phyloP scores from a whole-genome alignment of 2,797 vertebrate genomes.

The Melanogrammus aeglefinus region DNA sequence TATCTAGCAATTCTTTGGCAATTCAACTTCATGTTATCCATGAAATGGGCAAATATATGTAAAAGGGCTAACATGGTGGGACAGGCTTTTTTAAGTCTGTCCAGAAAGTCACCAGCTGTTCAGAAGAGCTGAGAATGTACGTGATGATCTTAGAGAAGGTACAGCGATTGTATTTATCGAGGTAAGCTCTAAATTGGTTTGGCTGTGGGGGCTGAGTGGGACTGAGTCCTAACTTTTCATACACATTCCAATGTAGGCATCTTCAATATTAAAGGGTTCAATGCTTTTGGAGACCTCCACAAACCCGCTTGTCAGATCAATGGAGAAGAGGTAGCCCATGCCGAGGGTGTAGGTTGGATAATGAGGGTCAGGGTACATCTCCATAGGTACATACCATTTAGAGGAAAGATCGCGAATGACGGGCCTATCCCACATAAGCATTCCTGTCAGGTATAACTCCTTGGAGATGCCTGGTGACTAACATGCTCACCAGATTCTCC shows the following conservation, averaged over 20 bases:
- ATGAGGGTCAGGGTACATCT: constrained; percentile 51
- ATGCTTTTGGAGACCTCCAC: constrained; percentile 60
- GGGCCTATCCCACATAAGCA: constrained; percentile 47
- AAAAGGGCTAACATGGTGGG: constrained; percentile 41
- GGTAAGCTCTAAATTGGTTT: constrained; percentile 45
- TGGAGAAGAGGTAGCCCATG: constrained; percentile 77
- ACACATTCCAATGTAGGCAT: constrained; percentile 75
- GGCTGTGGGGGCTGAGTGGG: constrained; percentile 38
- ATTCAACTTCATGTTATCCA: no score
- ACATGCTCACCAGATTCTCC: constrained; percentile 50
- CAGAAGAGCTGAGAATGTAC: constrained; percentile 57
- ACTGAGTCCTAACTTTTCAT: constrained; percentile 50
- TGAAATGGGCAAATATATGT: no score
- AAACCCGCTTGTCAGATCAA: constrained; percentile 56
- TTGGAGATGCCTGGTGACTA: constrained; percentile 42
- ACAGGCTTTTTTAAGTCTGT: constrained; percentile 55
- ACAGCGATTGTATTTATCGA: constrained; percentile 46
- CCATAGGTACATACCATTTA: constrained; percentile 71
- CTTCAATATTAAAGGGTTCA: constrained; percentile 74
- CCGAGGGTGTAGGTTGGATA: constrained; percentile 75
- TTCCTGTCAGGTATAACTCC: constrained; percentile 62
- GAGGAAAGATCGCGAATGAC: constrained; percentile 49
- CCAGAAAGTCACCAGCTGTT: constrained; percentile 67
- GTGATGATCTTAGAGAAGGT: constrained; percentile 61
- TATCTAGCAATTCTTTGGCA: no score